Conservation (phyloP, 2,113 vertebrate genomes). For the Progne subis region DNA sequence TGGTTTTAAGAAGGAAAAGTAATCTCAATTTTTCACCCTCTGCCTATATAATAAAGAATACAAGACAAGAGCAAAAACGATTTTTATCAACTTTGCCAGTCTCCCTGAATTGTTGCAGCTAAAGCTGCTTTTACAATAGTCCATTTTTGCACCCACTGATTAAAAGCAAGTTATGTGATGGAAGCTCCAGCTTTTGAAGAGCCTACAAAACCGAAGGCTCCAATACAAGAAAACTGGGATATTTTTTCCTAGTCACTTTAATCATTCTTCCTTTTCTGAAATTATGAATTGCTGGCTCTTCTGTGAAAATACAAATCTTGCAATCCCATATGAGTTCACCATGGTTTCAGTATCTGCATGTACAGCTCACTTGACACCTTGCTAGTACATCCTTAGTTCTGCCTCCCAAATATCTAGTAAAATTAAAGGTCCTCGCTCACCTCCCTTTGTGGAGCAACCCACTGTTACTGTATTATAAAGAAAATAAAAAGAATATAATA, state of each 20-base stretch:
- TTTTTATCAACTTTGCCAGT: not conserved
- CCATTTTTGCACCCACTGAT: not conserved
- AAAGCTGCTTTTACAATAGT: not conserved
- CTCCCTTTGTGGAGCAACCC: not conserved
- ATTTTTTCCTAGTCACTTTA: not conserved
- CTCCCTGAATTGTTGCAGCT: not conserved
- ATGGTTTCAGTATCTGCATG: not conserved
- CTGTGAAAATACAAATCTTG: not conserved
- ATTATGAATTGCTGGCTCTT: not conserved
- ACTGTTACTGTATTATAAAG: not conserved
- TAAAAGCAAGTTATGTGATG: fast-evolving
- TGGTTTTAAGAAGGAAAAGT: not conserved
- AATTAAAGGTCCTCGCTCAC: not conserved
- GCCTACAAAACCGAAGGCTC: not conserved
- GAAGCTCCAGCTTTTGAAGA: not conserved
- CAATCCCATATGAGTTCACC: not conserved
- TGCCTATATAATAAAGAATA: not conserved
- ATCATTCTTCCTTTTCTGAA: not conserved
- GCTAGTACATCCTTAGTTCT: not conserved
- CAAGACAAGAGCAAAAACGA: not conserved
- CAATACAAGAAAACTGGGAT: not conserved
- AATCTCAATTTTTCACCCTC: not conserved
- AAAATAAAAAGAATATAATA: no score
- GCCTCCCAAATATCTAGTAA: not conserved
- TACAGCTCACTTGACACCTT: not conserved